phyloP scores from a whole-genome alignment of 2,797 vertebrate genomes.

The Coilia nasus region DNA sequence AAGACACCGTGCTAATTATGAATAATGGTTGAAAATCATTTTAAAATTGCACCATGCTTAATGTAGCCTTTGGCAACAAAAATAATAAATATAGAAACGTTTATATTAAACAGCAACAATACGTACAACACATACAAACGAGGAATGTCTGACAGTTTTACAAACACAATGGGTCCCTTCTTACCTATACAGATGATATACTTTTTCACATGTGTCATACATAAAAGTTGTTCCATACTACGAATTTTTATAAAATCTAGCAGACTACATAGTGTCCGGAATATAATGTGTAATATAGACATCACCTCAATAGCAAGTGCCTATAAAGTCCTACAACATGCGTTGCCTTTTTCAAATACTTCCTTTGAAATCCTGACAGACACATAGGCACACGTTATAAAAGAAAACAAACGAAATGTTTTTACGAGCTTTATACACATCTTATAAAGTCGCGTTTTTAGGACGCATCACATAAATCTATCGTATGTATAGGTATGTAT shows the following conservation, averaged over 20 bases:
- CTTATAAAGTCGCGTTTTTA: constrained; percentile 76
- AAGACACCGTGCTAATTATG: constrained; percentile 92
- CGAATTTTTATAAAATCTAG: constrained; percentile 99
- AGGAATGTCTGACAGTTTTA: constrained; percentile 97
- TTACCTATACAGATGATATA: constrained; percentile 83
- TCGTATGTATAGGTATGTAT: constrained; percentile 60
- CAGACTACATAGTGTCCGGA: constrained; percentile 99
- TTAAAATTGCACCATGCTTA: constrained; percentile 94
- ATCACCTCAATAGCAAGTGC: constrained; percentile 97
- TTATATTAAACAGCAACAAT: constrained; percentile 99
- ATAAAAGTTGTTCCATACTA: constrained; percentile 95
- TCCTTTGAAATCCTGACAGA: constrained; percentile 77
- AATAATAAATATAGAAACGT: constrained; percentile 99
- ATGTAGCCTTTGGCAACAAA: constrained; percentile 93
- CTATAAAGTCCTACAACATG: constrained; percentile 90
- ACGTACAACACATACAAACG: constrained; percentile 99
- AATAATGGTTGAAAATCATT: constrained; percentile 86
- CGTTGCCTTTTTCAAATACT: constrained; percentile 82
- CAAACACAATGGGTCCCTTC: constrained; percentile 95
- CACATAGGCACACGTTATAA: constrained; percentile 94
- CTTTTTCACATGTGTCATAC: constrained; percentile 87
- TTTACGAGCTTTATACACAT: constrained; percentile 91
- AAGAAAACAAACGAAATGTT: constrained; percentile 78
- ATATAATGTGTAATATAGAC: constrained; percentile 99
- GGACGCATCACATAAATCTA: constrained; percentile 75